Evolutionary conservation across 2,888 invertebrate genomes (phyloP).

Genomic region (Cosmia pyralina): DNA sequence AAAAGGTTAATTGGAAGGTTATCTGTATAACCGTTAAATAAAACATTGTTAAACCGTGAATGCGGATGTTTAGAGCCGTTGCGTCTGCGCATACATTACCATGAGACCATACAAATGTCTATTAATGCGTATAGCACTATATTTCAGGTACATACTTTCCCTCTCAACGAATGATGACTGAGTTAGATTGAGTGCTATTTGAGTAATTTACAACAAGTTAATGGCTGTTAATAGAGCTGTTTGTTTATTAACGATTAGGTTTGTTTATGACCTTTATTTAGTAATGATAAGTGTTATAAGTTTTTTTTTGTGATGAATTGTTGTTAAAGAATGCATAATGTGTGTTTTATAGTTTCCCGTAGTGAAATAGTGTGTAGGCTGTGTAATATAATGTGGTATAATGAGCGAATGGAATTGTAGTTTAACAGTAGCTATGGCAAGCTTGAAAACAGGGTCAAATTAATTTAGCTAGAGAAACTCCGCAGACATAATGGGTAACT

Average conservation of each 20-base stretch:
- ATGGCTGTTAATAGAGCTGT: conserved; percentile 33
- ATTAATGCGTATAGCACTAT: conserved; percentile 30
- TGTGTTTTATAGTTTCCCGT: conserved; percentile 21
- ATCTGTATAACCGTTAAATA: conserved; percentile 20
- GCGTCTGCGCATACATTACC: conserved; percentile 38
- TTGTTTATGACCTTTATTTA: conserved; percentile 29
- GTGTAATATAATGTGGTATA: too few relatives aligned
- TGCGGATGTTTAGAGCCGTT: conserved; percentile 41
- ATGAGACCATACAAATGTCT: conserved; percentile 33
- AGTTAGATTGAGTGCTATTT: conserved; percentile 23
- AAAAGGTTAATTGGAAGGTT: conserved; percentile 55
- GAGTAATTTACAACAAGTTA: conserved; percentile 29
- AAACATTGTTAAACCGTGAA: conserved; percentile 33
- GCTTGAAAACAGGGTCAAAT: too few relatives aligned
- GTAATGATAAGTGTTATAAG: background rate
- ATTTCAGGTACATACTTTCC: conserved; percentile 47
- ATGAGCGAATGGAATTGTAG: background rate
- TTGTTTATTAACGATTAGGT: conserved; percentile 25
- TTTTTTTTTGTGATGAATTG: conserved; percentile 36
- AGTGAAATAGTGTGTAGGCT: conserved; percentile 4
- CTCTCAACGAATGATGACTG: conserved; percentile 15
- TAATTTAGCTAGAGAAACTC: too few relatives aligned
- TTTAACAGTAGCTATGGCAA: too few relatives aligned
- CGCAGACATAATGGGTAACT: too few relatives aligned
- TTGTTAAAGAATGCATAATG: conserved; percentile 1